Evolutionary conservation across 2,888 invertebrate genomes (phyloP), one percentile per base, ranked within the genome.

Genomic region (Odontothrips loti): DNA sequence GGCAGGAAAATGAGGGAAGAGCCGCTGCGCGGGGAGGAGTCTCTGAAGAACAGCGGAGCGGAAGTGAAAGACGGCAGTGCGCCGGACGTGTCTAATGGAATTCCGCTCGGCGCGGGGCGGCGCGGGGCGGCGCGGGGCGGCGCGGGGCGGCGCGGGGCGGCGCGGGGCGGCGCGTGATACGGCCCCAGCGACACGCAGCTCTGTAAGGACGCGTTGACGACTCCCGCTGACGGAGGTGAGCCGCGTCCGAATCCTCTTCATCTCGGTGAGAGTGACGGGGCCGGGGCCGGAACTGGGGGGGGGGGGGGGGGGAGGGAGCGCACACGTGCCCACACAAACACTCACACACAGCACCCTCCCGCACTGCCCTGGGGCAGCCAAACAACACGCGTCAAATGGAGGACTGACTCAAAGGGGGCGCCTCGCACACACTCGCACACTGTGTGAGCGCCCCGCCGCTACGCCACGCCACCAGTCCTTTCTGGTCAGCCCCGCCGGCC

Each of bases 81-180:
- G 58, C 20, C 15, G 58, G 58, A 58, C 58, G 58, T 58, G 58
- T 58, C 58, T 58, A 58, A 58, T 58, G 58, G 58, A 58, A 58
- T 58, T 6, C 58, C 58, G 58, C 17, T 51, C 51, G 51, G 51
- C 51, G 51, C 17, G 51, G 15, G 12, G 51, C 9, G 51, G 51
- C 17, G 51, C 51, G 51, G 51, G 51, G 51, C 12, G 51, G 51
- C 1, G 51, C 4, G 51, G 51, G 51, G 51, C 1, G 4, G 51
- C 1, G 9, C 51, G 51, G 11, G 58, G 58, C 2, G 58, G 58
- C 20, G 58, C 58, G 58, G 11, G 58, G 58, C 58, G 58, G 58
- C 6, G 58, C 58, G 58, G 11, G 58, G 17, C 17, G 58, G 17
- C 20, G 17, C 17, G 58, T n/a, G 58, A n/a, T n/a, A n/a, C n/a